Evolutionary conservation across 2,797 vertebrate genomes (phyloP).

Genomic region (Periophthalmus magnuspinnatus): DNA sequence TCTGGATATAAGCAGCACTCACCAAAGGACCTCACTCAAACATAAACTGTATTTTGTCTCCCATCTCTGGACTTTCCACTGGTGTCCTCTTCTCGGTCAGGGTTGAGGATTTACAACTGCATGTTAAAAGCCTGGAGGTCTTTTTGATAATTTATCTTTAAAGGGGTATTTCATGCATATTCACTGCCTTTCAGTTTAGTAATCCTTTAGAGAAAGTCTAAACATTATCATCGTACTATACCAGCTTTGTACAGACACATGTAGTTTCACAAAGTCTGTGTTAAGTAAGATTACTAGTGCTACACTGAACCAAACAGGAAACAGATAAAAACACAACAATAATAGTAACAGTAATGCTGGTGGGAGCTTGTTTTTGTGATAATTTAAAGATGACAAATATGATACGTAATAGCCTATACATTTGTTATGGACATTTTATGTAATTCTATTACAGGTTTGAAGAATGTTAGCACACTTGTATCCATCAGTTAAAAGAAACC

Average conservation of each 20-base stretch:
- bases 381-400: too few species aligned
- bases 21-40: slow-evolving; percentile 45
- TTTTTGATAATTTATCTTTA: slow-evolving; percentile 61
- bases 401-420: background rate
- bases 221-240: slow-evolving; percentile 22
- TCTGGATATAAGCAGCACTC: slow-evolving; percentile 56
- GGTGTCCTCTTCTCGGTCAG: slow-evolving; percentile 45
- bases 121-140: slow-evolving; percentile 58
- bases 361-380: background rate
- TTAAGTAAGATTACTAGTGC: slow-evolving; percentile 19
- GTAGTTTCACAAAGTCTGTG: slow-evolving; percentile 27
- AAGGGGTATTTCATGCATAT: slow-evolving; percentile 56
- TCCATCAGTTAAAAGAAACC: background rate
- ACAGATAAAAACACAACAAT: background rate
- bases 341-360: background rate
- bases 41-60: slow-evolving; percentile 54
- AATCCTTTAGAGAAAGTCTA: slow-evolving; percentile 31
- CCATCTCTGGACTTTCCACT: slow-evolving; percentile 46
- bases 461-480: background rate
- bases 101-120: slow-evolving; percentile 55
- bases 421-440: background rate
- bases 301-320: background rate
- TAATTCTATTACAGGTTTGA: background rate
- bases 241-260: slow-evolving; percentile 28
- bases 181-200: slow-evolving; percentile 53